These are phyloP conservation scores for Pavo muticus DNA, from an alignment of 2,113 vertebrate genomes.

Conservation along the genomic window DNA sequence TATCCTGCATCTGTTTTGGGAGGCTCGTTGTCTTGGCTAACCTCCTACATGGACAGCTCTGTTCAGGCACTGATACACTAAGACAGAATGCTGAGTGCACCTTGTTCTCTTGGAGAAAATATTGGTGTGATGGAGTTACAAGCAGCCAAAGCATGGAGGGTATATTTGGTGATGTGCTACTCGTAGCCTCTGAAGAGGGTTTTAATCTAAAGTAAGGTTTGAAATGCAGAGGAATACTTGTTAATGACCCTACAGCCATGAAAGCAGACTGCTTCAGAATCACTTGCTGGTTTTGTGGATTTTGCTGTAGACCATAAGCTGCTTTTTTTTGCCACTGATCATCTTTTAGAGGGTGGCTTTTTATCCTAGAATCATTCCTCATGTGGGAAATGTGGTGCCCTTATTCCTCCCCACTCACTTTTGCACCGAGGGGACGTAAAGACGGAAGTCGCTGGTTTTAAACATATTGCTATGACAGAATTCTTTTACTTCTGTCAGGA, in stretches of 20 bases:
- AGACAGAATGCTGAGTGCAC: background rate
- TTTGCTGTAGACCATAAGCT: background rate
- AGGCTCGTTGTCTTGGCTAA: background rate
- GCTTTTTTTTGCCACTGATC: background rate
- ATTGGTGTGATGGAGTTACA: background rate
- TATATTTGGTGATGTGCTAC: background rate
- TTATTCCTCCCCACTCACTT: background rate
- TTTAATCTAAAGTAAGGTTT: background rate
- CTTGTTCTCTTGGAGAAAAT: background rate
- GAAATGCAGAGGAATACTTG: background rate
- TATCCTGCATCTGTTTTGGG: background rate
- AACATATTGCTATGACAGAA: background rate
- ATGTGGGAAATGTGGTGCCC: accelerated
- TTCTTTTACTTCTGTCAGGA: background rate
- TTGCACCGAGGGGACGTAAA: background rate
- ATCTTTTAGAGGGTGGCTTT: accelerated
- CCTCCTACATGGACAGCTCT: background rate
- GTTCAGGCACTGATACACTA: background rate
- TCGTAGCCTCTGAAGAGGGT: background rate
- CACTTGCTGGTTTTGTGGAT: background rate
- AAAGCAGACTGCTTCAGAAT: background rate
- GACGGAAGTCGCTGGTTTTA: background rate
- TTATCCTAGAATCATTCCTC: background rate
- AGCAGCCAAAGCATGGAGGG: background rate
- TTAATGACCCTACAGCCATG: background rate